phyloP scores from a whole-genome alignment of 1,140 invertebrate genomes.

The Zaprionus lachaisei region DNA sequence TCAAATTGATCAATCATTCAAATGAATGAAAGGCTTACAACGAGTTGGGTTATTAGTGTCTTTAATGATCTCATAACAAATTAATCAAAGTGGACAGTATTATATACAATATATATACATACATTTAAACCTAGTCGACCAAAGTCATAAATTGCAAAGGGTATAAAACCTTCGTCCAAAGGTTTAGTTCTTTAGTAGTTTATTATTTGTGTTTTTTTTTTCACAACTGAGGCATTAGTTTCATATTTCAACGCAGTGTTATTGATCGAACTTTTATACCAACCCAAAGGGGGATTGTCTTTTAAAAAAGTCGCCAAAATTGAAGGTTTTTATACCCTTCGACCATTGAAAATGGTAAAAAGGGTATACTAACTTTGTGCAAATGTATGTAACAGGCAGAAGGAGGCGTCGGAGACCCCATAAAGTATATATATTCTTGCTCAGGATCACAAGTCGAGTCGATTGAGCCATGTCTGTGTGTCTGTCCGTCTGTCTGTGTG shows the following conservation, averaged over 20 bases:
- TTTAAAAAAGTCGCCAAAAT: not conserved
- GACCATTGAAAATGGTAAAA: no score
- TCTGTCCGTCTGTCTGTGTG: no score
- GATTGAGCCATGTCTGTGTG: no score
- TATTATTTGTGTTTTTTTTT: not conserved
- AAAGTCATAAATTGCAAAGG: not conserved
- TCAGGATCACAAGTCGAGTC: no score
- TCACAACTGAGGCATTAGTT: not conserved
- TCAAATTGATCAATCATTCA: not conserved
- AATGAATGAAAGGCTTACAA: not conserved
- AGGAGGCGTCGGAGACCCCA: no score
- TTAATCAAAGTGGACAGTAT: not conserved
- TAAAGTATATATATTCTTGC: no score
- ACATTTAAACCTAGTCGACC: not conserved
- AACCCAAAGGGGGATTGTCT: not conserved
- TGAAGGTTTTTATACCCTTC: no score
- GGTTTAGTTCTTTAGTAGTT: not conserved
- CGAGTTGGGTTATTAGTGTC: not conserved
- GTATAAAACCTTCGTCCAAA: not conserved
- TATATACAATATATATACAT: not conserved
- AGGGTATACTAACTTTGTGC: no score
- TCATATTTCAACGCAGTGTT: not conserved
- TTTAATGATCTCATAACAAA: not conserved
- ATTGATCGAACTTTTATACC: not conserved
- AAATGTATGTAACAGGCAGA: no score